These are phyloP conservation scores for Euborellia annulipes DNA, from an alignment of 1,140 invertebrate species.

Conservation along the genomic window DNA sequence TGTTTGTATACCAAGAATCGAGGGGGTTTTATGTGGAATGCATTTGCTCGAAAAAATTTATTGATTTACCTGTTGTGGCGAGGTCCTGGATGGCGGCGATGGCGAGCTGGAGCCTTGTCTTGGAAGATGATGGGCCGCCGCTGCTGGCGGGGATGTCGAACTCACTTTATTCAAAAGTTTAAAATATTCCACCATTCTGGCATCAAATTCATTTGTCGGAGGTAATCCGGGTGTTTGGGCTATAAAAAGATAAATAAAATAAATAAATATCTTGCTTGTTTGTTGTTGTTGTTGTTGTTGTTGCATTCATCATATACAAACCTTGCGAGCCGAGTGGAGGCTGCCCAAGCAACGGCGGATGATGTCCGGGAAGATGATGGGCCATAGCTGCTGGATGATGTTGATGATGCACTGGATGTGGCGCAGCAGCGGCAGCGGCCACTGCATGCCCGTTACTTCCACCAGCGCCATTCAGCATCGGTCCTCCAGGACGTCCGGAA, in stretches of 20 bases:
- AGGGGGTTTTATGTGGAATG: too few species aligned
- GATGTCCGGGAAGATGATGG: too few species aligned
- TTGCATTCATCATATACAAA: too few species aligned
- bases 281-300: too few species aligned
- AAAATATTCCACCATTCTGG: conserved; percentile 60
- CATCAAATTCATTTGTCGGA: conserved; percentile 51
- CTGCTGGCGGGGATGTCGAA: conserved; percentile 25
- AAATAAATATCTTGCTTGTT: background rate
- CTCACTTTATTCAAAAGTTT: conserved; percentile 43
- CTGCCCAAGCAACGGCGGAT: conserved; percentile 28
- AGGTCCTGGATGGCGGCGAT: conserved; percentile 27
- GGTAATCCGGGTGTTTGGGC: too few species aligned
- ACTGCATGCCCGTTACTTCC: background rate
- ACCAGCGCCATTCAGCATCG: conserved; percentile 29
- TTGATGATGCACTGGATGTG: conserved; percentile 32
- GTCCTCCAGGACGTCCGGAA: conserved; percentile 24
- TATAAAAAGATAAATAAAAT: conserved; percentile 9
- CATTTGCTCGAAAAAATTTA: too few species aligned
- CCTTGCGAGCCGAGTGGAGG: conserved; percentile 19
- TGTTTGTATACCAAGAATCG: too few species aligned
- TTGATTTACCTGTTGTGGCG: too few species aligned
- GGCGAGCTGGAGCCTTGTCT: conserved; percentile 38
- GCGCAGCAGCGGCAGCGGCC: conserved; percentile 16
- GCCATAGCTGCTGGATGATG: conserved; percentile 36
- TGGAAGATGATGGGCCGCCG: conserved; percentile 28